Base-by-base conservation (phyloP, 1,140 invertebrate species). In the Hyles vespertilio region DNA sequence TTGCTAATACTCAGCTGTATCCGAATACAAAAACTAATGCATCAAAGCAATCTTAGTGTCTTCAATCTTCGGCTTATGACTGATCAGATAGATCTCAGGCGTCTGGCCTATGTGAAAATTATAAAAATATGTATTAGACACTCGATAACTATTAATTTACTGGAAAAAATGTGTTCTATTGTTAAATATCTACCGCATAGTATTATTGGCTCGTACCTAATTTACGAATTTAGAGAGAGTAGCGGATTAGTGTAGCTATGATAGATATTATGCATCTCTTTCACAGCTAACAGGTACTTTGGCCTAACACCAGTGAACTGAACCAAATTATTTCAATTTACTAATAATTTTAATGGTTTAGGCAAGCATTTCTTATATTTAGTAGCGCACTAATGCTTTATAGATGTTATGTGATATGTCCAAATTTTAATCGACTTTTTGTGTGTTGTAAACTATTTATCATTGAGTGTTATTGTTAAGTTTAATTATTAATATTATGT, bases 31-130 rank as follows among this genome's bases (percentile, higher is more conserved):
- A 22, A 22, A 2, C 22, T 22, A 22, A 22, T 22, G 36, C 5
- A 5, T 40, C 1, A 40, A 40, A 5, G 36, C 36, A 40, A 40
- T 40, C 36, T 40, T 40, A 8, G 4, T 8, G 4, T 5, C 36
- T 5, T 8, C 4, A 40, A 40, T 40, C 36, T 40, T 40, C 36
- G 36, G 36, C 36, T 40, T 40, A 40, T 54, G 67, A 70, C 67
- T 63, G 67, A 69, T 51, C 53, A 58, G 32, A 51, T 5, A 58
- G 67, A 70, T 70, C 67, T 70, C 67, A 59, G 64, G 61, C 67
- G 52, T 46, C 36, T 34, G 59, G 64, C 64, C 67, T 69, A 69
- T 54, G 47, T 56, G 33, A 50, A 61, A 50, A 45, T 45, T 54
- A 40, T 56, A 51, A 32, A 22, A 32, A 5, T 50, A 50, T 22